These are phyloP conservation scores for Anastrepha obliqua DNA, from an alignment of 1,140 invertebrate species.

Conservation along the genomic window DNA sequence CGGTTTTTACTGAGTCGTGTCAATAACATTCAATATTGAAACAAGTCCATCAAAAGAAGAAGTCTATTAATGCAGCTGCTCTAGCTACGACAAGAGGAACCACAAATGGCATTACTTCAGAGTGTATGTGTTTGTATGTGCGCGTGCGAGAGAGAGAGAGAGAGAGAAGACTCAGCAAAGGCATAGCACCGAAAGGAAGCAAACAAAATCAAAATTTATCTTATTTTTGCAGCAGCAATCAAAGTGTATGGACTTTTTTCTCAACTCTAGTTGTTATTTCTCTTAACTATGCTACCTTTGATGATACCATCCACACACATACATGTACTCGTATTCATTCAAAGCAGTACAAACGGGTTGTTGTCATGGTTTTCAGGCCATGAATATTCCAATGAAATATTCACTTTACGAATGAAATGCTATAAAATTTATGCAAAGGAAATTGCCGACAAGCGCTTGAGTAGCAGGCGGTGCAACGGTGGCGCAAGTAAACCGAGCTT, in stretches of 20 bases:
- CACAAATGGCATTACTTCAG: neutral
- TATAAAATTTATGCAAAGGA: constrained; percentile 39
- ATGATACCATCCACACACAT: neutral
- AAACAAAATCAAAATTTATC: constrained; percentile 14
- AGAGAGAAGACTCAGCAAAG: no score
- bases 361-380: constrained; percentile 11
- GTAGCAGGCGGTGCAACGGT: neutral
- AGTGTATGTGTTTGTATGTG: neutral
- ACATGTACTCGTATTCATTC: neutral
- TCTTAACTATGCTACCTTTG: neutral
- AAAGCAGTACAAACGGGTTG: neutral
- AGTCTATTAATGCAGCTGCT: constrained; percentile 8
- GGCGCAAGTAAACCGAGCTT: neutral
- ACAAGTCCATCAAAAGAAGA: constrained; percentile 24
- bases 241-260: neutral
- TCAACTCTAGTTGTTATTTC: neutral
- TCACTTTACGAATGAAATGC: constrained; percentile 22
- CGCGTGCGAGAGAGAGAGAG: neutral
- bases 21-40: constrained; percentile 38
- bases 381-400: constrained; percentile 48
- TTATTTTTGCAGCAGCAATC: constrained; percentile 35
- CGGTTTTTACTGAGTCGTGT: constrained; percentile 35
- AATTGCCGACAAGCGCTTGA: constrained; percentile 3
- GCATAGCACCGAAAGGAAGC: neutral
- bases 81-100: neutral